These are phyloP conservation scores for Neosilurus mollespiculum DNA, from an alignment of 2,797 vertebrate species.

Conservation along the genomic window DNA sequence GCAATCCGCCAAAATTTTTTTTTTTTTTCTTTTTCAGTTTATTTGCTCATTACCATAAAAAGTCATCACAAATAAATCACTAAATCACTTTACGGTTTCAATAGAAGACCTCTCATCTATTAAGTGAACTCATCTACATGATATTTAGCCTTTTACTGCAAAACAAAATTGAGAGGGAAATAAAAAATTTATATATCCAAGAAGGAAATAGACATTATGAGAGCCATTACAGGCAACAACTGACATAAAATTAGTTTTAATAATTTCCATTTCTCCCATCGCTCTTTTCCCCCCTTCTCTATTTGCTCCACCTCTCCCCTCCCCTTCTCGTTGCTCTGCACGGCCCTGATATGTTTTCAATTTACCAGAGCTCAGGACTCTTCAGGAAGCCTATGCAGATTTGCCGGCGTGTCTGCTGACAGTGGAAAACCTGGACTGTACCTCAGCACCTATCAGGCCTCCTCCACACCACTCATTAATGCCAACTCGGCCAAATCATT, in stretches of 20 bases:
- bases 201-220: background rate
- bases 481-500: slow-evolving; percentile 65
- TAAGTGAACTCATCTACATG: background rate
- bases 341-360: slow-evolving; percentile 60
- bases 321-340: slow-evolving; percentile 42
- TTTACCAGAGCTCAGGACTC: slow-evolving; percentile 52
- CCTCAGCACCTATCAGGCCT: slow-evolving; percentile 50
- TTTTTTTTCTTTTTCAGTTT: background rate
- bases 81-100: background rate
- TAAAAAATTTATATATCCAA: background rate
- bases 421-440: slow-evolving; percentile 50
- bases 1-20: slow-evolving; percentile 21
- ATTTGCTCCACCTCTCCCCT: background rate
- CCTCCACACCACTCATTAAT: slow-evolving; percentile 46
- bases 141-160: background rate
- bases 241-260: slow-evolving; percentile 5
- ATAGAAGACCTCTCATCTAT: background rate
- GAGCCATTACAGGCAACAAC: background rate
- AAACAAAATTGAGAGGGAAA: background rate
- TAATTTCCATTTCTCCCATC: slow-evolving; percentile 35
- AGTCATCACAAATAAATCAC: background rate
- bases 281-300: background rate
- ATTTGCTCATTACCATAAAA: slow-evolving; percentile 21
- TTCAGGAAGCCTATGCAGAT: slow-evolving; percentile 58
- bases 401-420: slow-evolving; percentile 54